A percentile compares a stretch with the other conserved stretches of the same genome.
These are phyloP conservation scores for Leptopilina drosophilae DNA, from an alignment of 2,888 invertebrate genomes.

Conservation along the genomic window DNA sequence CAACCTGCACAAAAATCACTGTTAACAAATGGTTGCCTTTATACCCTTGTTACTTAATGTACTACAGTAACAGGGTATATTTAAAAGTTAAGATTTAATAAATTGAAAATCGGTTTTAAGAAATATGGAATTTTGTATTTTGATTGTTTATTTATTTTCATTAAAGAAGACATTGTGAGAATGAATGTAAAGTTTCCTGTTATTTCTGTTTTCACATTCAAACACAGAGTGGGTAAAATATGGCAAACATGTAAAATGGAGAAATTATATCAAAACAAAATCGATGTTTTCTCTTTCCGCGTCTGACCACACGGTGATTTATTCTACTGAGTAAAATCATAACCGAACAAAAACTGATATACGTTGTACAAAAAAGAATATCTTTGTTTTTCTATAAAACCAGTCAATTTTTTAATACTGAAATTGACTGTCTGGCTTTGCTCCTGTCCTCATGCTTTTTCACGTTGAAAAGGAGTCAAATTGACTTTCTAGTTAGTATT, in stretches of 20 bases:
- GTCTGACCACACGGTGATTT: not conserved
- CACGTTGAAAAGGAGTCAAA: too few species aligned
- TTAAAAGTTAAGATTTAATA: too few species aligned
- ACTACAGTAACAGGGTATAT: too few species aligned
- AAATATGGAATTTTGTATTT: too few species aligned
- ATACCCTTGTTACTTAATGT: too few species aligned
- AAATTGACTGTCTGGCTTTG: too few species aligned
- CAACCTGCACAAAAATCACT: too few species aligned
- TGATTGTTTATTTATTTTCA: not conserved
- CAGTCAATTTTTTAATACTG: not conserved
- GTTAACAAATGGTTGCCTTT: too few species aligned
- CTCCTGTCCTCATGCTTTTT: too few species aligned
- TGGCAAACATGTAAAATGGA: conserved; percentile 1
- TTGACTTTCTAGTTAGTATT: too few species aligned
- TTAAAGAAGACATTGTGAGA: not conserved
- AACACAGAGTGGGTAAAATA: conserved; percentile 12
- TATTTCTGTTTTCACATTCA: not conserved
- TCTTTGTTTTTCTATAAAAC: not conserved
- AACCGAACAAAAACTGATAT: not conserved
- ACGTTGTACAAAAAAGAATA: not conserved
- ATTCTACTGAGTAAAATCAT: not conserved
- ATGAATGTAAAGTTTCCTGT: not conserved
- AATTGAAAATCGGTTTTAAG: too few species aligned
- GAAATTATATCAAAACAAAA: conserved; percentile 22
- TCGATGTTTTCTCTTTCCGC: not conserved